phyloP scores from a whole-genome alignment of 2,888 invertebrate species.

The Ennomos erosarius region DNA sequence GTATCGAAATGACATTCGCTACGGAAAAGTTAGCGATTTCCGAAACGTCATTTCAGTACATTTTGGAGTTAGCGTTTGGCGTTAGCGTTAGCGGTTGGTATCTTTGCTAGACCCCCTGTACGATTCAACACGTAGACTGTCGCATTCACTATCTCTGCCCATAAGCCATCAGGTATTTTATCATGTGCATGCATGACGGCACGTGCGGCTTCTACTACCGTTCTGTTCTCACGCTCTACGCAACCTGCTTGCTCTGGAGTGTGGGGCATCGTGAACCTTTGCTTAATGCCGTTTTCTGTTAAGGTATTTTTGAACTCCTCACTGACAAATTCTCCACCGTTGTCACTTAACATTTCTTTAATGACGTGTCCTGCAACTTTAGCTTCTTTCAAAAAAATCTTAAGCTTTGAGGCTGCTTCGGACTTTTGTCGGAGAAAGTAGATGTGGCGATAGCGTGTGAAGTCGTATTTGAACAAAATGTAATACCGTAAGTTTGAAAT shows the following conservation, averaged over 20 bases:
- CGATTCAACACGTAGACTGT: conserved; percentile 19
- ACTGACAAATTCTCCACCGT: conserved; percentile 4
- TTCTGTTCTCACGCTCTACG: conserved; percentile 18
- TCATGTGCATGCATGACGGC: conserved; percentile 22
- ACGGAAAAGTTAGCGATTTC: too few relatives aligned
- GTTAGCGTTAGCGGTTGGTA: too few relatives aligned
- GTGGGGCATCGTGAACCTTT: conserved; percentile 10
- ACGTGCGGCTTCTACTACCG: conserved; percentile 21
- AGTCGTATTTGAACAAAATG: neutral
- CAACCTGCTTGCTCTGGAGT: conserved; percentile 15
- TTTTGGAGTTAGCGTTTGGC: too few relatives aligned
- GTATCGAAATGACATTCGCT: too few relatives aligned
- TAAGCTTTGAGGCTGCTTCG: conserved; percentile 7
- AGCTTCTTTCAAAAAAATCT: conserved; percentile 1
- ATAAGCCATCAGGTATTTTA: conserved; percentile 1
- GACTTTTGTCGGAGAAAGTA: conserved; percentile 12
- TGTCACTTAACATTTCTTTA: conserved; percentile 7
- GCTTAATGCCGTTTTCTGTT: conserved; percentile 10
- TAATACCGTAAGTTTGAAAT: neutral
- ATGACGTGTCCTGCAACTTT: conserved; percentile 8
- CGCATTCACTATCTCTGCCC: conserved; percentile 22
- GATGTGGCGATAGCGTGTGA: conserved; percentile 4
- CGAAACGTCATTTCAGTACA: too few relatives aligned
- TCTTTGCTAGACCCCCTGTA: too few relatives aligned
- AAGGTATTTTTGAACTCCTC: conserved; percentile 10